Evolutionary conservation across 1,140 invertebrate genomes (phyloP), one percentile per base, ranked within the genome.

Genomic region (Drosophila arawakana): DNA sequence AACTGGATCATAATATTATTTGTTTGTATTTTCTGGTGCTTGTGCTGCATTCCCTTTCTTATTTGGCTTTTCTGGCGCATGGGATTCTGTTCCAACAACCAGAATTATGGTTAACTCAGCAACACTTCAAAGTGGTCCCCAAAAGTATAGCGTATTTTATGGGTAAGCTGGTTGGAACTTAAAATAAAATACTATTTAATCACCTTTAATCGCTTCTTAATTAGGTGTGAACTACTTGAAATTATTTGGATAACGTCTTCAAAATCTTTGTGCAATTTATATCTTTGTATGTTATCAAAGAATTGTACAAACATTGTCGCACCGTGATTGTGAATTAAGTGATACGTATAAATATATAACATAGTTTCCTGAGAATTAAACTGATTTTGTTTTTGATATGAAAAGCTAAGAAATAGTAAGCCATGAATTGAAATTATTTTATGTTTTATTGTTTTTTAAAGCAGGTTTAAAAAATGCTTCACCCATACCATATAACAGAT

Each of bases 21-120:
- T 10, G 34, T 58, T n/a, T 30, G 55, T 9, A 10, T 58, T 3
- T 18, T 58, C 13, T 58, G 55, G 55, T 58, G 55, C n/a, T 13
- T 58, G 21, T 58, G 55, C 41, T 58, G 55, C 41, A 58, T 58
- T 44, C 55, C 55, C 30, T 58, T 58, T 1, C 11, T 58, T 1
- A 58, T 58, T 5, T 58, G 41, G 37, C 11, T 44, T 7, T 44
- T 58, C 18, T 58, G 55, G 55, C 39, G 55, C 10, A 44, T 58
- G 55, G 55, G 55, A 58, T 43, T 30, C 39, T 58, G 55, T 30
- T 25, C 41, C 7, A 30, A 11, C 18, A 18, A 58, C n/a, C 39
- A 30, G 1, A 3, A 7, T 25, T 58, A 58, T 25, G 34, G n/a
- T 10, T 43, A 21, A 21, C 18, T 21, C 1, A 21, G 18, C 18